Evolutionary conservation across 2,113 vertebrate species (phyloP), one percentile per base, ranked within the genome.

Genomic region (Rhinoptilus africanus): DNA sequence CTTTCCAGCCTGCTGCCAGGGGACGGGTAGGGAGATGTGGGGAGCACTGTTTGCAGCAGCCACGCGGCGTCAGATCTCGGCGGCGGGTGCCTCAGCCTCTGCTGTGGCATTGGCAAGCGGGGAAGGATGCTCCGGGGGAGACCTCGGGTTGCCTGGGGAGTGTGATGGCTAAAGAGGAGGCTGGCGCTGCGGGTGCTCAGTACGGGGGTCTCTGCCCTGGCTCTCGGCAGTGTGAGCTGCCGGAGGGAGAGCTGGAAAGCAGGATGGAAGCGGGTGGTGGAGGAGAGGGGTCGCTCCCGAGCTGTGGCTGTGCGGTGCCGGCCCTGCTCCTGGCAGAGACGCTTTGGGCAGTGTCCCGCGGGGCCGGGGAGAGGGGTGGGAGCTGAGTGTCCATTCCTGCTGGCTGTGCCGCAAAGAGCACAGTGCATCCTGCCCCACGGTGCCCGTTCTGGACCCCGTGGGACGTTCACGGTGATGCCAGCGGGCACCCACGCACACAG

Each of bases 391-490:
- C 3, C 2, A 20, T 23, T 37, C 51, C 47, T 1, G 0, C 50
- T 3, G 9, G n/a, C 15, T 30, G 47, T 69, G 27, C 60, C 2
- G 1, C 30, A 11, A 32, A 34, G 53, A 57, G 63, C 14, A 3
- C 1, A 1, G 64, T 2, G 37, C 21, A 5, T 81, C 50, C 47
- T 66, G 50, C 37, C 37, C 73, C 0, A 0, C 3, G 4, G 51
- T 67, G 64, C 78, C 3, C 3, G n/a, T 20, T 10, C 20, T 0
- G 0, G n/a, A n/a, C 43, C 32, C 47, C 3, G 0, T 26, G 56
- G 75, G 62, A 37, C 2, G 0, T 22, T 68, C 20, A 23, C 32
- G 39, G 60, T 53, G 81, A 53, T 88, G 51, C 45, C 88, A 45
- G 56, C 50, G 74, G 34, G 47, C 41, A 62, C 59, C 63, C 2